phyloP scores from a whole-genome alignment of 2,113 vertebrate genomes.

The Percina caprodes region DNA sequence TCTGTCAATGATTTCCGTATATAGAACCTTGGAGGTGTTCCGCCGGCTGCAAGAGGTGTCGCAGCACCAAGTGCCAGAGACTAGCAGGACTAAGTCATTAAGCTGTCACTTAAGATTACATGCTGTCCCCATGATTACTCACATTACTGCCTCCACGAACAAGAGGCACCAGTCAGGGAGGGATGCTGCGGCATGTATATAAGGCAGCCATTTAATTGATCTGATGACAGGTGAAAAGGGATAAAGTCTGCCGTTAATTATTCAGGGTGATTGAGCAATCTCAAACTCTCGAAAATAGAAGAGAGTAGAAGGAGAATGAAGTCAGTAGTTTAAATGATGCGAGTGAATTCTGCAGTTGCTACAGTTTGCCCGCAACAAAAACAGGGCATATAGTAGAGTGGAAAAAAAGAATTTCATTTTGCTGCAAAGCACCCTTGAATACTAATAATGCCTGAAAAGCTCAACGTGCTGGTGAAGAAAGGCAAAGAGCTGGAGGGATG shows the following conservation, averaged over 20 bases:
- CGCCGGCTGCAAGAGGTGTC: conserved; percentile 63
- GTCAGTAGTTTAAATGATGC: conserved; percentile 34
- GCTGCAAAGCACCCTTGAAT: conserved; percentile 74
- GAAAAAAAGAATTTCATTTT: conserved; percentile 67
- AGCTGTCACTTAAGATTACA: conserved; percentile 82
- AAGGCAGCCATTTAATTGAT: conserved; percentile 59
- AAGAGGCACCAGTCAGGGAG: conserved; percentile 62
- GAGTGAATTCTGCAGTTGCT: conserved; percentile 41
- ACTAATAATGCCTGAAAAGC: conserved; percentile 77
- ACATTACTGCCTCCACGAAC: conserved; percentile 73
- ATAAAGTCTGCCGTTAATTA: conserved; percentile 43
- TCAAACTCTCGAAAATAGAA: conserved; percentile 9
- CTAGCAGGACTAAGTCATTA: conserved; percentile 78
- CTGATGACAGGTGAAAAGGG: conserved; percentile 57
- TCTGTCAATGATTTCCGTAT: conserved; percentile 76
- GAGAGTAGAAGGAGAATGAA: not conserved
- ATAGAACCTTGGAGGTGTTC: conserved; percentile 71
- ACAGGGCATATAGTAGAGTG: conserved; percentile 36
- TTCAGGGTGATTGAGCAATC: conserved; percentile 52
- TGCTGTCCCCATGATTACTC: conserved; percentile 74
- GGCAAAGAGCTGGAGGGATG: conserved; percentile 65
- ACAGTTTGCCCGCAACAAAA: conserved; percentile 45
- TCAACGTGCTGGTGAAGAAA: conserved; percentile 67
- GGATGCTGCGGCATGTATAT: conserved; percentile 56
- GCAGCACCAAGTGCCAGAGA: conserved; percentile 59